Evolutionary conservation across 2,888 invertebrate species (phyloP), one percentile per base, ranked within the genome.

Genomic region (Pantelozetes paolii): DNA sequence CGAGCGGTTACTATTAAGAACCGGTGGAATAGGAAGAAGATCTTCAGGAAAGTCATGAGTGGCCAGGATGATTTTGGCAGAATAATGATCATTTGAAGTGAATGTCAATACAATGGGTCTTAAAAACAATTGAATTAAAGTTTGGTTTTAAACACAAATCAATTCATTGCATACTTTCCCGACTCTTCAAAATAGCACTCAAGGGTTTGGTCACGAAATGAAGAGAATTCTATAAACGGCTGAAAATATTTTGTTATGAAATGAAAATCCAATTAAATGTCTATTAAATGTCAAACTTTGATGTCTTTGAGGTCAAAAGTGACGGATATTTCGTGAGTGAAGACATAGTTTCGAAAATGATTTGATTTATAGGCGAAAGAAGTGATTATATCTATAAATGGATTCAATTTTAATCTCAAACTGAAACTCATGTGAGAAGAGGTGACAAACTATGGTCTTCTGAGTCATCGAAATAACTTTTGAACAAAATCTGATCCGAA

Each of bases 251-350:
- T 11, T 11, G 18, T 45, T 2, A 9, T 30, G 28, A 32, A 11
- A 62, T 9, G 6, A 32, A 2, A 62, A 20, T 18, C n/a, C 9
- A 2, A 2, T 32, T 62, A 15, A 62, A n/a, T 6, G 20, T 57
- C 32, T 30, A 30, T 32, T 32, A 26, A 13, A 18, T 3, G 32
- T 28, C 59, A n/a, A 32, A 62, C 64, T 45, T 73, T 73, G 11
- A 67, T 28, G 20, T 73, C 73, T 40, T 48, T 45, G n/a, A 69
- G 36, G 23, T 59, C n/a, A 67, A 73, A 73, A 20, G 73, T 73
- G 26, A 73, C 42, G 8, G 62, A 28, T n/a, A 69, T 45, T 45
- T 45, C 48, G 8, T 67, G n/a, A n/a, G 50, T 50, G n/a, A 32
- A 69, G 40, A 67, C 30, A 67, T 73, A 73, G 48, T 20, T 48